Evolutionary conservation across 2,797 vertebrate genomes (phyloP), one percentile per base, ranked within the genome.

Genomic region (Takifugu rubripes): DNA sequence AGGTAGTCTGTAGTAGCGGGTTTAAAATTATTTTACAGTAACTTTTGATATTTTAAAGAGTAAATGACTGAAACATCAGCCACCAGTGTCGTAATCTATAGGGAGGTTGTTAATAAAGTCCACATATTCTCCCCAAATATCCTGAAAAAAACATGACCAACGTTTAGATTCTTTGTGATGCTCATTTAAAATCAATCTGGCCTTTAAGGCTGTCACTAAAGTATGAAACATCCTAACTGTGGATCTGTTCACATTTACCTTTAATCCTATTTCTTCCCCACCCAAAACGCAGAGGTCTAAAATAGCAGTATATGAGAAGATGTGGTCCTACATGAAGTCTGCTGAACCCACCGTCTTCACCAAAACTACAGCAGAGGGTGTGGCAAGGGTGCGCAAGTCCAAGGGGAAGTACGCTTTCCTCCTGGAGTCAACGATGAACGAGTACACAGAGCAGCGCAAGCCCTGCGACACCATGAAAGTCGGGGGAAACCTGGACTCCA

Each of bases 381-480:
- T 99, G 73, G 95, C 96, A 3, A 93, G 97, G 25, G 97, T 99
- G 63, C 95, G 97, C 70, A 98, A 98, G 79, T 99, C 97, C 84
- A 99, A 99, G 88, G 97, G 97, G 84, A 99, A 99, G 88, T 99
- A 98, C 69, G 97, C 97, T 81, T 99, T 98, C 84, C 96, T 99
- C 66, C 92, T 99, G 92, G 97, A 99, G 91, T 99, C 97, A 87
- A 99, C 97, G 75, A 99, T 98, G 96, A 99, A 99, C 49, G 97
- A 99, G 70, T 99, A 99, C 93, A 99, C 97, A 73, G 97, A 99
- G 89, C 97, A 99, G 74, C 92, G 97, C 78, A 99, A 99, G 88
- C 97, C 97, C 0, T 99, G 97, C 67, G 97, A 99, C 90, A 99
- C 97, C 72, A 99, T 99, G 97, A 99, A 99, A 95, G 97, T 99